Conservation (phyloP, 2,797 vertebrate species). For the Thripadectes ignobilis region DNA sequence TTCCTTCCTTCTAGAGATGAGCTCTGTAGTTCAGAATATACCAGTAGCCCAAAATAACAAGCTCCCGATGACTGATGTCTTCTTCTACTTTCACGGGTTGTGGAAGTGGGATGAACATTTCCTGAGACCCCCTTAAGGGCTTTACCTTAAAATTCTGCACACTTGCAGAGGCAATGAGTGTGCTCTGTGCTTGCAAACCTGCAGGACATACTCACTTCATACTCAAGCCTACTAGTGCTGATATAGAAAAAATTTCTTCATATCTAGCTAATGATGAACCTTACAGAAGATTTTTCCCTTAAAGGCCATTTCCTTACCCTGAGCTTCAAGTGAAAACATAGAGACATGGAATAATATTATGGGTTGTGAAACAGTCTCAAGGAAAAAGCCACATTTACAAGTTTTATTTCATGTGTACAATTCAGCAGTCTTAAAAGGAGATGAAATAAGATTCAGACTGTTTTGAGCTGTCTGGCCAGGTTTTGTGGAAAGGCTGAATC, state of each 20-base stretch:
- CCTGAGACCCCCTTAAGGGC: neutral
- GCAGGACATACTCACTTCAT: neutral
- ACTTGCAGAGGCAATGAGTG: neutral
- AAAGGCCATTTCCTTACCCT: neutral
- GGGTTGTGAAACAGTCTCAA: neutral
- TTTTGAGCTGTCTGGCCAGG: neutral
- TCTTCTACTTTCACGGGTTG: neutral
- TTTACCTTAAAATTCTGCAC: neutral
- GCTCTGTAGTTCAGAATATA: neutral
- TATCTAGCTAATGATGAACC: neutral
- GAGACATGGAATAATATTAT: neutral
- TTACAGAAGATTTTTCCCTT: neutral
- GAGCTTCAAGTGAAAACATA: neutral
- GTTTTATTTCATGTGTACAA: neutral
- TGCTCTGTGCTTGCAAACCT: neutral
- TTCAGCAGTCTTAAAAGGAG: neutral
- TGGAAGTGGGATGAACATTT: neutral
- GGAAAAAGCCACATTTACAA: accelerated
- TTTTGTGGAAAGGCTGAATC: neutral
- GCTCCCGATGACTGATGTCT: neutral
- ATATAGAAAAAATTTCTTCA: neutral
- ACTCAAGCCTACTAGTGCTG: neutral
- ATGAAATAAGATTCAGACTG: neutral
- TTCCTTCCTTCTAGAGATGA: neutral
- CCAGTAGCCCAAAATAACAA: neutral